Evolutionary conservation across 1,140 invertebrate genomes (phyloP).

Genomic region (Aethina tumida): DNA sequence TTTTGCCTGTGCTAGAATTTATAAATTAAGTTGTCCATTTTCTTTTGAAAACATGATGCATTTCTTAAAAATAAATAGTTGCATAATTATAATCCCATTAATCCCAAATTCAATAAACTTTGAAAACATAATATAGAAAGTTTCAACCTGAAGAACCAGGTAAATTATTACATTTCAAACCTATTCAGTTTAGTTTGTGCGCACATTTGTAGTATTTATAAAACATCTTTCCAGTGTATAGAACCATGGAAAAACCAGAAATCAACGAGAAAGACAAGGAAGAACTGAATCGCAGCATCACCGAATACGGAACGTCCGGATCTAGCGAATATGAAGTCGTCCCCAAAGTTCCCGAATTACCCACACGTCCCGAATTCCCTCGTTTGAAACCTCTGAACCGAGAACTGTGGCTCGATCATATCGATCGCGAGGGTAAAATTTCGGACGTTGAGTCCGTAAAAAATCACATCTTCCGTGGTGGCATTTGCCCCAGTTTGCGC

Average conservation of each 20-base stretch:
- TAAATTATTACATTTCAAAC: constrained; percentile 1
- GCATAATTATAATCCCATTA: no score
- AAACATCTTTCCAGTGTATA: constrained; percentile 37
- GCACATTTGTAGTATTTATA: neutral
- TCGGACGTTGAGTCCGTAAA: constrained; percentile 57
- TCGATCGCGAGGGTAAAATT: constrained; percentile 68
- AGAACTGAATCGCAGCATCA: constrained; percentile 45
- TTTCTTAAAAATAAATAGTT: no score
- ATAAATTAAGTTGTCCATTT: no score
- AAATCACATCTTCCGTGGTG: constrained; percentile 79
- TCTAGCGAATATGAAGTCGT: constrained; percentile 62
- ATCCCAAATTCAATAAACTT: no score
- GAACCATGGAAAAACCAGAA: constrained; percentile 39
- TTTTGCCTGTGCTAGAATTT: no score
- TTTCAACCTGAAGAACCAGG: neutral
- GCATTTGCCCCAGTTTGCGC: constrained; percentile 55
- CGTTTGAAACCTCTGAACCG: constrained; percentile 59
- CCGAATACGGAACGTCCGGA: constrained; percentile 34
- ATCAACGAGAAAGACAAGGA: constrained; percentile 46
- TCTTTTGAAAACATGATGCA: no score
- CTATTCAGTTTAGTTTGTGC: neutral
- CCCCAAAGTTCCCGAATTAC: constrained; percentile 45
- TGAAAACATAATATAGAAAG: no score
- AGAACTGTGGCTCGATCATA: constrained; percentile 68
- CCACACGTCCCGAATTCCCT: constrained; percentile 44